Evolutionary conservation across 2,113 vertebrate species (phyloP).

Genomic region (Callionymus lyra): DNA sequence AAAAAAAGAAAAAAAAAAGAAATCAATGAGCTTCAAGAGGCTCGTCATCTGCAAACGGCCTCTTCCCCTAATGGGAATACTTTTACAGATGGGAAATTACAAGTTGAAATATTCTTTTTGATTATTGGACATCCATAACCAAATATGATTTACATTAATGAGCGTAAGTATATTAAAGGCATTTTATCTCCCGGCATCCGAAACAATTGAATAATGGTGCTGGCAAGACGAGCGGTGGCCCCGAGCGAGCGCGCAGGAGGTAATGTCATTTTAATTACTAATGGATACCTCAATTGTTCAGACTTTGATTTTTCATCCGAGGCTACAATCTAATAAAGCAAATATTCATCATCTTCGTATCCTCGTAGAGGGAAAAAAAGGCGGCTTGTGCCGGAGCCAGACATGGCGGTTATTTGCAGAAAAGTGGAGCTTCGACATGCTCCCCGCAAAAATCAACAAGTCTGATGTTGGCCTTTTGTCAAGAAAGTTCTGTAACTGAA

Average conservation of each 20-base stretch:
- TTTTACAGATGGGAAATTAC: conserved; percentile 57
- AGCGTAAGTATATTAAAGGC: conserved; percentile 76
- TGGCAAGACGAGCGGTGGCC: conserved; percentile 48
- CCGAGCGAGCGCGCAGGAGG: conserved; percentile 45
- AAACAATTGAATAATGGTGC: conserved; percentile 69
- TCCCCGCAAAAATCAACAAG: conserved; percentile 39
- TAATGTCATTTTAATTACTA: conserved; percentile 73
- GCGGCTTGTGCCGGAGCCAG: conserved; percentile 51
- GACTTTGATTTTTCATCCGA: conserved; percentile 65
- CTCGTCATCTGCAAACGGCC: conserved; percentile 63
- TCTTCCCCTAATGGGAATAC: conserved; percentile 67
- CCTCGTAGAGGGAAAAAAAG: conserved; percentile 50
- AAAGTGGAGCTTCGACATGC: conserved; percentile 47
- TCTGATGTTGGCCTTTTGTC: conserved; percentile 55
- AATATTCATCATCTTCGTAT: conserved; percentile 66
- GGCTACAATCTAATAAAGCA: conserved; percentile 64
- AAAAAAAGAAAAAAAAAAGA: conserved; percentile 20
- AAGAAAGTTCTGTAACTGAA: conserved; percentile 17
- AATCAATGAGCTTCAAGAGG: conserved; percentile 68
- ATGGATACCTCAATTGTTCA: conserved; percentile 65
- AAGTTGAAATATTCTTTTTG: conserved; percentile 74
- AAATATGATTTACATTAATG: conserved; percentile 82
- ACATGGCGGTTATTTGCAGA: conserved; percentile 47
- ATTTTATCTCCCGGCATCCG: conserved; percentile 67
- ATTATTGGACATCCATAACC: conserved; percentile 79